Conservation (phyloP, 2,797 vertebrate species). For the Brachyrhaphis roseni region DNA sequence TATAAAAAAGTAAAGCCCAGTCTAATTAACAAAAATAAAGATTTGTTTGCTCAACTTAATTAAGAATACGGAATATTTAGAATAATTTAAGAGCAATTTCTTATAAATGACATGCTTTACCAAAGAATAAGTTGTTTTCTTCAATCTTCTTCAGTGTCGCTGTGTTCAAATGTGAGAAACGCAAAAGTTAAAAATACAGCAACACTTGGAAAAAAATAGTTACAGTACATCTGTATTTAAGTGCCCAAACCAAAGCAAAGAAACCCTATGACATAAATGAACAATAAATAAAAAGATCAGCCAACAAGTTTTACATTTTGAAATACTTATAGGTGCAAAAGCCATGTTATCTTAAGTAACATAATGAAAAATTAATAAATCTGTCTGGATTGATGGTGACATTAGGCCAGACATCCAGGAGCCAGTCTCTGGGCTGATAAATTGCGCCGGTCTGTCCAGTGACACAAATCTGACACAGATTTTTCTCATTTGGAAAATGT, state of each 20-base stretch:
- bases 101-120: neutral
- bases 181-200: neutral
- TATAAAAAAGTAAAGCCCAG: neutral
- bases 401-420: slow-evolving; percentile 56
- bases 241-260: slow-evolving; percentile 2
- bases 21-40: neutral
- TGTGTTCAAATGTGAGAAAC: neutral
- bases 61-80: neutral
- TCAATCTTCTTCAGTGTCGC: neutral
- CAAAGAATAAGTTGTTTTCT: neutral
- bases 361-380: slow-evolving; percentile 61
- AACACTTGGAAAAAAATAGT: neutral
- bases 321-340: slow-evolving; percentile 33
- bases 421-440: slow-evolving; percentile 43
- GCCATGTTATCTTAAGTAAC: slow-evolving; percentile 47
- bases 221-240: neutral
- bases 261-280: neutral
- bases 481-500: slow-evolving; percentile 26
- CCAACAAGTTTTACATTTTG: slow-evolving; percentile 12
- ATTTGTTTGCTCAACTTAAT: neutral
- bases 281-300: slow-evolving; percentile 26
- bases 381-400: slow-evolving; percentile 46
- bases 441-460: slow-evolving; percentile 39
- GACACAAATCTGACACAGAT: slow-evolving; percentile 47
- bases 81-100: neutral